Evolutionary conservation across 2,797 vertebrate species (phyloP).

Genomic region (Anguilla megastoma): DNA sequence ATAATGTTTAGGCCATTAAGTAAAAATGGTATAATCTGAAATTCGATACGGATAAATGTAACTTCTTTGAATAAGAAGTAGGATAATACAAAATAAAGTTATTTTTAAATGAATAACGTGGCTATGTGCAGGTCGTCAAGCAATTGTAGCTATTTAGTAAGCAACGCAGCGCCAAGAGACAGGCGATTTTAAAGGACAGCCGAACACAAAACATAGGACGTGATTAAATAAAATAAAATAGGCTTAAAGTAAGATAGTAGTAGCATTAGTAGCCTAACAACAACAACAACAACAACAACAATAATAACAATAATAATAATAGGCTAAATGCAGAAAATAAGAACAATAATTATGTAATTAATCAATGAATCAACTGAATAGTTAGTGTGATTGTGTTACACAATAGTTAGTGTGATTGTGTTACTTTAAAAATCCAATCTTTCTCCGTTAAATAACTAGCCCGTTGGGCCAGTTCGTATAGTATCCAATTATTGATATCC

Average conservation of each 20-base stretch:
- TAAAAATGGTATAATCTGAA: background rate
- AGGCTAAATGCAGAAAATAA: background rate
- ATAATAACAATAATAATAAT: background rate
- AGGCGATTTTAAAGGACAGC: background rate
- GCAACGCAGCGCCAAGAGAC: background rate
- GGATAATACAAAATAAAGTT: background rate
- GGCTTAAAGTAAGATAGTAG: background rate
- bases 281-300: background rate
- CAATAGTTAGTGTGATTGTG: background rate
- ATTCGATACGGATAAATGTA: background rate
- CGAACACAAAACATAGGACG: background rate
- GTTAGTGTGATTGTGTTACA: background rate
- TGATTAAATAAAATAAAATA: background rate
- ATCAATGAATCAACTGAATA: background rate
- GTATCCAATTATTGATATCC: background rate
- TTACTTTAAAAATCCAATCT: background rate
- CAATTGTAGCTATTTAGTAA: background rate
- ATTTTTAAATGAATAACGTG: background rate
- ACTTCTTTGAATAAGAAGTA: background rate
- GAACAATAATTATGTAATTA: background rate
- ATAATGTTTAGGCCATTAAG: background rate
- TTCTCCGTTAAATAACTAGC: no score
- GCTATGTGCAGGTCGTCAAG: background rate
- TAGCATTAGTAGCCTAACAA: background rate
- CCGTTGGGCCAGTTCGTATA: background rate